Conservation (phyloP, 1,140 invertebrate species). For the Copidosoma floridanum region DNA sequence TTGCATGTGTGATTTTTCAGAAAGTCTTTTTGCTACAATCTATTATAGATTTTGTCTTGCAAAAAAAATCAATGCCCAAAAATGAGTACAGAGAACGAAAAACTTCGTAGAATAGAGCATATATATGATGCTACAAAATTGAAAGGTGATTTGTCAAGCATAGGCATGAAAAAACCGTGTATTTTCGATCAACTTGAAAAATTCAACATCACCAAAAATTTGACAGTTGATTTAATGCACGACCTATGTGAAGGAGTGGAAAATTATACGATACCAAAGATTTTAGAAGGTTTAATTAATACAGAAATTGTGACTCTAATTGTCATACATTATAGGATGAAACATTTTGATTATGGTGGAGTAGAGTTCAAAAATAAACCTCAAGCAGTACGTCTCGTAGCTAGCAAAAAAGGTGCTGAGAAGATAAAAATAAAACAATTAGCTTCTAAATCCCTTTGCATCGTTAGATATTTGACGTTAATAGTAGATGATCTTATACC, state of each 20-base stretch:
- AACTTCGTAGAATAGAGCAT: neutral
- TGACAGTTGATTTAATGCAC: neutral
- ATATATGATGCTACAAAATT: neutral
- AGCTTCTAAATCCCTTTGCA: slow-evolving; percentile 2
- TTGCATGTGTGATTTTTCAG: neutral
- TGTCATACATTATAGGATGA: neutral
- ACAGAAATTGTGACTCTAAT: neutral
- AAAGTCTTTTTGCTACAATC: neutral
- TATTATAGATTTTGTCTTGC: neutral
- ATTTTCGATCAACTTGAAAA: neutral
- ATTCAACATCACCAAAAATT: neutral
- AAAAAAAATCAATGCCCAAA: neutral
- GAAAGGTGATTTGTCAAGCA: neutral
- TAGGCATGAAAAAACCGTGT: neutral
- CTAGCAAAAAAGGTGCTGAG: neutral
- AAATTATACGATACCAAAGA: neutral
- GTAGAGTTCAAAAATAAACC: neutral
- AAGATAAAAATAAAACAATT: slow-evolving; percentile 13
- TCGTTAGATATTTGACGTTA: slow-evolving; percentile 8
- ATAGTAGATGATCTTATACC: slow-evolving; percentile 12
- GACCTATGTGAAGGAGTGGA: neutral
- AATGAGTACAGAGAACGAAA: neutral
- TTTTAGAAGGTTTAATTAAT: neutral
- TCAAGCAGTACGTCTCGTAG: neutral
- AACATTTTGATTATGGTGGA: neutral